Conservation (phyloP, 1,140 invertebrate species). For the Drosophila kohkoa region DNA sequence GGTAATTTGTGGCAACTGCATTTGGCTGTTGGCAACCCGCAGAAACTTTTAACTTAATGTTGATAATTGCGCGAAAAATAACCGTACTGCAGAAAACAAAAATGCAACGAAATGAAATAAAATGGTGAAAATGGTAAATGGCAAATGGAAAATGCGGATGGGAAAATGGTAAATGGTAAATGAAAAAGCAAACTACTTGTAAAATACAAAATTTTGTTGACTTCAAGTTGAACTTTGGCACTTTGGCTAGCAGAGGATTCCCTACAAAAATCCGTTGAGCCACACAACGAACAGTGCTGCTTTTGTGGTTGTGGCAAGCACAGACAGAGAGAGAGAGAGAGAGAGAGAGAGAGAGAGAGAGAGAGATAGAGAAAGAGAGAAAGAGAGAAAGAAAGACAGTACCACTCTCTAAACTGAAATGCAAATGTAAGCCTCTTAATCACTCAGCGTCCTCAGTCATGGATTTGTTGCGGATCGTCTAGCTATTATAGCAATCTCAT, state of each 20-base stretch:
- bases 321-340: too few species aligned
- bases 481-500: conserved; percentile 5
- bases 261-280: neutral
- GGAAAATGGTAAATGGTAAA: too few species aligned
- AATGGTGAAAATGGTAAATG: neutral
- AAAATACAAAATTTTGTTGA: conserved; percentile 18
- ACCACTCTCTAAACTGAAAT: conserved; percentile 28
- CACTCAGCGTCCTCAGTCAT: conserved; percentile 16
- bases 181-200: conserved; percentile 9
- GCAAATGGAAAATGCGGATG: neutral
- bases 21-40: conserved; percentile 47
- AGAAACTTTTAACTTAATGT: conserved; percentile 73
- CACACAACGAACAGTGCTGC: neutral
- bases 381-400: neutral
- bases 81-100: conserved; percentile 9
- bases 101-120: conserved; percentile 11
- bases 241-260: conserved; percentile 10
- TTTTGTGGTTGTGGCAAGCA: neutral
- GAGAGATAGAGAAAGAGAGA: too few species aligned
- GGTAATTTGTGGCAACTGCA: conserved; percentile 65
- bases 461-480: conserved; percentile 28
- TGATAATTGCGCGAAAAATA: conserved; percentile 61
- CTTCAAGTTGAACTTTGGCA: conserved; percentile 43
- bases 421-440: conserved; percentile 62
- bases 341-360: too few species aligned